phyloP scores from a whole-genome alignment of 1,140 invertebrate genomes.

The Aphis gossypii region DNA sequence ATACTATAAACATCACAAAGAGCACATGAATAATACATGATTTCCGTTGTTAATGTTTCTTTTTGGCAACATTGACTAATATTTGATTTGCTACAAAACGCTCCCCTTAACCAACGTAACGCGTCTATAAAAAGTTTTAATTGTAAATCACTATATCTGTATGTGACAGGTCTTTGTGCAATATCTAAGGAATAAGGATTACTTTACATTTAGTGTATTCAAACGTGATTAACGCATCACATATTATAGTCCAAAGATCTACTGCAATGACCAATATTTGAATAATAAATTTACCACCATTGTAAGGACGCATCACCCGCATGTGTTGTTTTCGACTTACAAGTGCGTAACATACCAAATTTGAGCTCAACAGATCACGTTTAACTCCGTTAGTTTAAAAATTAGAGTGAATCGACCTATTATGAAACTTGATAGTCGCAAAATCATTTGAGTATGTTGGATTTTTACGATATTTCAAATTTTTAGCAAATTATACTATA shows the following conservation, averaged over 20 bases:
- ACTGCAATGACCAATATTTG: not conserved
- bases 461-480: no score
- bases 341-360: no score
- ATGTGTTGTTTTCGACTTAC: no score
- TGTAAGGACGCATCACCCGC: not conserved
- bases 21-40: constrained; percentile 55
- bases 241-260: not conserved
- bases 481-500: no score
- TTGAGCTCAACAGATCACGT: no score
- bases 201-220: not conserved
- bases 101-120: constrained; percentile 4
- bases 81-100: constrained; percentile 42
- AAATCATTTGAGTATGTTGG: no score
- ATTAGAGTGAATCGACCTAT: no score
- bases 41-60: constrained; percentile 44
- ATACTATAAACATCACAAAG: constrained; percentile 39
- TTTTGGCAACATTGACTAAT: constrained; percentile 47
- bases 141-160: constrained; percentile 29
- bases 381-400: no score
- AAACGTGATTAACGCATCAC: not conserved
- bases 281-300: not conserved
- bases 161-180: not conserved
- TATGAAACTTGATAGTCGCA: no score
- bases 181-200: not conserved
- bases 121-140: constrained; percentile 30